A percentile compares a stretch with the other conserved stretches of the same genome.
phyloP scores from a whole-genome alignment of 2,888 invertebrate genomes.

The Petrolisthes cinctipes region DNA sequence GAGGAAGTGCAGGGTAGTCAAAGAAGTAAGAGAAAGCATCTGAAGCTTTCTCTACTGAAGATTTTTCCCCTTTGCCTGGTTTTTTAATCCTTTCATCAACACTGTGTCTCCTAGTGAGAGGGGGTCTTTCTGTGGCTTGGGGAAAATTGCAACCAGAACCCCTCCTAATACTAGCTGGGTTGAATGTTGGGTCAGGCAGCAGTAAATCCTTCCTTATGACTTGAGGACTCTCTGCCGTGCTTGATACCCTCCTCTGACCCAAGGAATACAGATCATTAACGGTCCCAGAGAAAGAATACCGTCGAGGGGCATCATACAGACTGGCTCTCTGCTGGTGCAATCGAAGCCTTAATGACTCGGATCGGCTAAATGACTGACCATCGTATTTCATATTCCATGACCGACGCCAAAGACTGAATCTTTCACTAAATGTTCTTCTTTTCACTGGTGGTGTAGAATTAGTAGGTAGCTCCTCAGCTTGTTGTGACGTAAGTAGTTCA shows the following conservation, averaged over 20 bases:
- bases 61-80: constrained; percentile 24
- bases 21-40: constrained; percentile 50
- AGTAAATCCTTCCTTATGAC: neutral
- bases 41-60: constrained; percentile 49
- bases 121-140: neutral
- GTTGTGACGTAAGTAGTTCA: neutral
- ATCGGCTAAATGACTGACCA: constrained; percentile 29
- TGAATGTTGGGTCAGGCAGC: neutral
- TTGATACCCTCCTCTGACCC: constrained; percentile 25
- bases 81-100: constrained; percentile 44
- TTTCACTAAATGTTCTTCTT: constrained; percentile 36
- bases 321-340: constrained; percentile 44
- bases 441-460: neutral
- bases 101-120: constrained; percentile 34
- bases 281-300: constrained; percentile 39
- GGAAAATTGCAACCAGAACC: constrained; percentile 27
- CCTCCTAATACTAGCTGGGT: constrained; percentile 7
- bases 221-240: constrained; percentile 30
- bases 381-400: constrained; percentile 49
- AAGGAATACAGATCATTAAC: constrained; percentile 32
- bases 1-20: constrained; percentile 49
- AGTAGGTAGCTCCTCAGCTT: neutral
- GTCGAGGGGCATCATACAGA: constrained; percentile 30
- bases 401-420: constrained; percentile 45
- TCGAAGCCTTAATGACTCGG: constrained; percentile 35